Evolutionary conservation across 1,140 invertebrate genomes (phyloP).

Genomic region (Cyrtorhinus lividipennis): DNA sequence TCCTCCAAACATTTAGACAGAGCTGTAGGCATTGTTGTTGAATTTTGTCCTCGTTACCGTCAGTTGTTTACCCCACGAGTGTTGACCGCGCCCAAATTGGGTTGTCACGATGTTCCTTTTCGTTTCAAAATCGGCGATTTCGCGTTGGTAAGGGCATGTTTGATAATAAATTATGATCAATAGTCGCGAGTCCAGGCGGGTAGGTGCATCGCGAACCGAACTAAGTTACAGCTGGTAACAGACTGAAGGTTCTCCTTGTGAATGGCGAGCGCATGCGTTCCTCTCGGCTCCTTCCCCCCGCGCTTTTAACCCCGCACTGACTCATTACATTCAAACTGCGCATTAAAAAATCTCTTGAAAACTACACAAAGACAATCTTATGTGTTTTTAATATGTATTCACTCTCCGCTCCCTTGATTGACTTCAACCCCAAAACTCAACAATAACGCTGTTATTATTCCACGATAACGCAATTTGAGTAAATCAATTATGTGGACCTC

Average conservation of each 20-base stretch:
- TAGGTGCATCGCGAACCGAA: neutral
- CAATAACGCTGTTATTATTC: too few relatives aligned
- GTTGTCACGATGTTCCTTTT: neutral
- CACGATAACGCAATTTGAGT: too few relatives aligned
- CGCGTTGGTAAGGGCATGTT: neutral
- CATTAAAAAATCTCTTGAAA: too few relatives aligned
- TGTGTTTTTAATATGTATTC: too few relatives aligned
- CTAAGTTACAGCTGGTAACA: neutral
- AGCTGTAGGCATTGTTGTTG: conserved; percentile 39
- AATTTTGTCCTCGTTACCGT: neutral
- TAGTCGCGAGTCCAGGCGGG: neutral
- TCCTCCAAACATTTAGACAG: conserved; percentile 49
- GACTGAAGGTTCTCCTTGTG: neutral
- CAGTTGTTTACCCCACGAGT: neutral
- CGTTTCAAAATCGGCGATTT: neutral
- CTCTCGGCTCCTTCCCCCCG: neutral
- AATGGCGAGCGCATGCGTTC: neutral
- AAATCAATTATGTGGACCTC: too few relatives aligned
- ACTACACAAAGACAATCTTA: too few relatives aligned
- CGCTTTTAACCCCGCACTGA: neutral
- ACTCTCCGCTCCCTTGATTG: too few relatives aligned
- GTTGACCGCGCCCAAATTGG: neutral
- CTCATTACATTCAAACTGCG: neutral
- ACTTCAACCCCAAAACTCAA: neutral
- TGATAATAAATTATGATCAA: neutral